phyloP scores from a whole-genome alignment of 2,797 vertebrate genomes.

The Sciurus vulgaris region DNA sequence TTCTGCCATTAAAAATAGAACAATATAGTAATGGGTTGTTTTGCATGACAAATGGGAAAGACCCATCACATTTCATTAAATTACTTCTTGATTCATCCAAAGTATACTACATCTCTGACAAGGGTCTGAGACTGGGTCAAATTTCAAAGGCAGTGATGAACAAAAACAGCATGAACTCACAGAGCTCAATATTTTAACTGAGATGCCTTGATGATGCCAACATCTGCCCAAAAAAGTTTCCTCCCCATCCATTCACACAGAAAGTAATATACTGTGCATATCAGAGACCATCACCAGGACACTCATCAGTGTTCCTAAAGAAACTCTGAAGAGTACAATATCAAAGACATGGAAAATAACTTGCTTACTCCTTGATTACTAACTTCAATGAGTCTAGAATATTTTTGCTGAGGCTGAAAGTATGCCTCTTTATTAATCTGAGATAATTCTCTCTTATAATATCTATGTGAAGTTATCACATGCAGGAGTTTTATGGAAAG shows the following conservation, averaged over 20 bases:
- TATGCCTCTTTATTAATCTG: not conserved
- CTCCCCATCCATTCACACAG: not conserved
- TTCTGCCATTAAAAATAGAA: conserved; percentile 39
- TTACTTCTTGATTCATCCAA: not conserved
- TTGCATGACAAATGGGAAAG: not conserved
- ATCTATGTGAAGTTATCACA: not conserved
- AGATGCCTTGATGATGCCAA: not conserved
- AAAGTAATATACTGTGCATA: not conserved
- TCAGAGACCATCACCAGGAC: not conserved
- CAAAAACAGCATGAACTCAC: not conserved
- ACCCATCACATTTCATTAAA: not conserved
- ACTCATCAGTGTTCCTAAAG: not conserved
- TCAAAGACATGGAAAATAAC: not conserved
- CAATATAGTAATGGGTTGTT: not conserved
- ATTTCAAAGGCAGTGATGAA: not conserved
- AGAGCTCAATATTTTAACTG: not conserved
- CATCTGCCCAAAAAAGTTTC: not conserved
- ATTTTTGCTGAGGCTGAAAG: not conserved
- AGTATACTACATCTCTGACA: not conserved
- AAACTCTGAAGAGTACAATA: not conserved
- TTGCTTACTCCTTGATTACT: not conserved
- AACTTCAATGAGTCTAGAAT: not conserved
- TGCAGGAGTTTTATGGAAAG: not conserved
- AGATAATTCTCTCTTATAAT: not conserved
- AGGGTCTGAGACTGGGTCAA: not conserved